A percentile compares a stretch with the other conserved stretches of the same genome.
Evolutionary conservation across 2,888 invertebrate species (phyloP).

Genomic region (Himalopsyche kuldschensis): DNA sequence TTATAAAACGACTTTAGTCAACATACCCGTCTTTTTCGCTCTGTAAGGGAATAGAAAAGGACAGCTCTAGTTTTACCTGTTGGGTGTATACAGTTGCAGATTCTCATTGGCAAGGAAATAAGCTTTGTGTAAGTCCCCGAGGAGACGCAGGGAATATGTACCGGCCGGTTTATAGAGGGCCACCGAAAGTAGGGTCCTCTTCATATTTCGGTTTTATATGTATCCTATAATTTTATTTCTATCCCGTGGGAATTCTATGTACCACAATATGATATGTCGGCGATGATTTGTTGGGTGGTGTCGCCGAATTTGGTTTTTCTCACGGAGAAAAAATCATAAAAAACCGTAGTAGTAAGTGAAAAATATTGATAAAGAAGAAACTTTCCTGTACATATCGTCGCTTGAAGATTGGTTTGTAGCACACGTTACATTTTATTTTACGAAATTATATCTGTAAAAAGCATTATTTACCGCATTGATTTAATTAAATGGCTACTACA

Average conservation of each 20-base stretch:
- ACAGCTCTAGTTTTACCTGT: neutral
- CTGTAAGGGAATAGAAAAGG: neutral
- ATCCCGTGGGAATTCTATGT: slow-evolving; percentile 7
- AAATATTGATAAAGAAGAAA: too few relatives aligned
- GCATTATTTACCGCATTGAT: too few relatives aligned
- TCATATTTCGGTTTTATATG: slow-evolving; percentile 27
- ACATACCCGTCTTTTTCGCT: neutral
- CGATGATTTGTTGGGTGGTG: slow-evolving; percentile 4
- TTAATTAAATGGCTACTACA: too few relatives aligned
- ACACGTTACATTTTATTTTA: too few relatives aligned
- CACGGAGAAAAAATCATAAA: too few relatives aligned
- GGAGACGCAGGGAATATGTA: slow-evolving; percentile 28
- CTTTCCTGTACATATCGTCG: too few relatives aligned
- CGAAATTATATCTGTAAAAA: too few relatives aligned
- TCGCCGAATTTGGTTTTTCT: neutral
- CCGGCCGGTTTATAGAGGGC: slow-evolving; percentile 19
- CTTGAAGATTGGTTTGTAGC: too few relatives aligned
- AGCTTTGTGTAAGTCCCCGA: slow-evolving; percentile 34
- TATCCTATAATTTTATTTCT: slow-evolving; percentile 31
- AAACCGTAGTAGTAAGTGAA: too few relatives aligned
- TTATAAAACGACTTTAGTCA: neutral
- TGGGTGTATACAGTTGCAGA: slow-evolving; percentile 20
- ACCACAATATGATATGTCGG: neutral
- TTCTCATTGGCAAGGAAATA: slow-evolving; percentile 39
- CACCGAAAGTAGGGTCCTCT: slow-evolving; percentile 12